phyloP scores from a whole-genome alignment of 1,140 invertebrate genomes.

The Drosophila repleta region DNA sequence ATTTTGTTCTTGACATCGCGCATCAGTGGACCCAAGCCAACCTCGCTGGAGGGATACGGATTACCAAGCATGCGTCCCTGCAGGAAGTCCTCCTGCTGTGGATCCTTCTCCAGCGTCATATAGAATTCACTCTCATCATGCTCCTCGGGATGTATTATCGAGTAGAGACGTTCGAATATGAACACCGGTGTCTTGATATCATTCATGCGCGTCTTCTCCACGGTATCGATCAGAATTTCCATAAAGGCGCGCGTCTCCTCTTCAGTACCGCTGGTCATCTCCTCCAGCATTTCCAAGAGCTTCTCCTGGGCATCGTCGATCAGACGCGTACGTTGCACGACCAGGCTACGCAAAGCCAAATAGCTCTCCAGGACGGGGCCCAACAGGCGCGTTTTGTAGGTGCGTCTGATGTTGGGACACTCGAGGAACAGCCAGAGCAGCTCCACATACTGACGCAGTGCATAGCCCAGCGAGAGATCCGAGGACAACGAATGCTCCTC shows the following conservation, averaged over 20 bases:
- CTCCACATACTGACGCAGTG: conserved; percentile 94
- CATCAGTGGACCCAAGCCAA: conserved; percentile 98
- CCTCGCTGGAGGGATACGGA: conserved; percentile 97
- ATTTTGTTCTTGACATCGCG: conserved; percentile 99
- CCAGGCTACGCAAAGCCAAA: conserved; percentile 93
- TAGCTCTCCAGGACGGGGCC: conserved; percentile 96
- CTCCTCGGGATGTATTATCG: conserved; percentile 98
- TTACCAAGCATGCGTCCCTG: conserved; percentile 99
- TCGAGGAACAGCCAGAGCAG: conserved; percentile 93
- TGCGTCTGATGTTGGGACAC: conserved; percentile 91
- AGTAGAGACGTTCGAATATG: conserved; percentile 98
- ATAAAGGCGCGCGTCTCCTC: conserved; percentile 98
- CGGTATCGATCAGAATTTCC: conserved; percentile 98
- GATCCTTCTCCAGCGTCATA: conserved; percentile 98
- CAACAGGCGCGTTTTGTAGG: conserved; percentile 96
- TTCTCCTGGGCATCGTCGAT: conserved; percentile 99
- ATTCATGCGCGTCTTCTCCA: conserved; percentile 95
- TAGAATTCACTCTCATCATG: conserved; percentile 98
- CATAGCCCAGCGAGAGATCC: conserved; percentile 96
- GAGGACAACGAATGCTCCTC: conserved; percentile 97
- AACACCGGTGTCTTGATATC: conserved; percentile 98
- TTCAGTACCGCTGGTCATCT: conserved; percentile 98
- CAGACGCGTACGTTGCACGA: conserved; percentile 96
- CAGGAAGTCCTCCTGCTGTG: conserved; percentile 99
- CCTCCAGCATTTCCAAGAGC: conserved; percentile 95